Evolutionary conservation across 2,113 vertebrate genomes (phyloP).

Genomic region (Phalacrocorax aristotelis): DNA sequence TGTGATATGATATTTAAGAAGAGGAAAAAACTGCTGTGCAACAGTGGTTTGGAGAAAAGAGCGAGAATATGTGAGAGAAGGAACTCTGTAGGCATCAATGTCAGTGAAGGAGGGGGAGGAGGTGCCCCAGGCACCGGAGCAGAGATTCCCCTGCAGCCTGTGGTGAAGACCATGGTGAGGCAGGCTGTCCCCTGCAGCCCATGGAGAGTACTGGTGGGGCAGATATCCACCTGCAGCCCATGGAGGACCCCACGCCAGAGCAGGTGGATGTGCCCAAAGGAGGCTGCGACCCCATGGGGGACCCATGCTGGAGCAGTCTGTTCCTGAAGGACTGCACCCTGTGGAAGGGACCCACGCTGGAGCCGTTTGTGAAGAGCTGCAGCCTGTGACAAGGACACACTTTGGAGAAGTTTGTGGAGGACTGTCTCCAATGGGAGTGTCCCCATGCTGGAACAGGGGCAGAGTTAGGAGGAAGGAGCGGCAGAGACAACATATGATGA

Average conservation of each 20-base stretch:
- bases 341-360: not conserved
- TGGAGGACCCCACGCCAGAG: rapidly evolving
- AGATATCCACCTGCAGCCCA: not conserved
- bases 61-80: not conserved
- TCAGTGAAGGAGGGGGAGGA: not conserved
- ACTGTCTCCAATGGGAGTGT: not conserved
- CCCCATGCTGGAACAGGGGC: rapidly evolving
- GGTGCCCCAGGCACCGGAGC: not conserved
- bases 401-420: not conserved
- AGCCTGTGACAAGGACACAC: not conserved
- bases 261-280: no score
- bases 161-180: not conserved
- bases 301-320: not conserved
- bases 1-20: not conserved
- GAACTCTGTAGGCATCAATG: not conserved
- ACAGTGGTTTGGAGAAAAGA: rapidly evolving
- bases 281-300: not conserved
- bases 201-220: rapidly evolving
- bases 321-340: not conserved
- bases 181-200: not conserved
- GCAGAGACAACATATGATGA: not conserved
- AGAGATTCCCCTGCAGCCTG: rapidly evolving
- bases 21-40: rapidly evolving
- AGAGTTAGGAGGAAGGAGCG: not conserved
- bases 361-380: not conserved